Conservation (phyloP, 1,140 invertebrate species). For the Cydia splendana region DNA sequence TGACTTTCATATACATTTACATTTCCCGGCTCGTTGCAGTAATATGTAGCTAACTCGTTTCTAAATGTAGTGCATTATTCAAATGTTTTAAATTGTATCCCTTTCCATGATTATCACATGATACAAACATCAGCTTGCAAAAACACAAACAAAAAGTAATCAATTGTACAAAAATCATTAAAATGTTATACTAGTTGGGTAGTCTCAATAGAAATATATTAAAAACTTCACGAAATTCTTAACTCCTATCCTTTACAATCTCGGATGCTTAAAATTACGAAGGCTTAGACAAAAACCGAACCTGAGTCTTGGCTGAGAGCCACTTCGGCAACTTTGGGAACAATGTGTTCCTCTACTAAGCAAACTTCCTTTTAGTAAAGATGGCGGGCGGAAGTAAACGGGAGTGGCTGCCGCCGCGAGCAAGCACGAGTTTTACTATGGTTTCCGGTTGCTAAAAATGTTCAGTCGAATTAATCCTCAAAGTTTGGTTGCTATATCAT, state of each 20-base stretch:
- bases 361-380: constrained; percentile 40
- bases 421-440: constrained; percentile 38
- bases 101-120: no score
- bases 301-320: constrained; percentile 41
- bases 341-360: constrained; percentile 40
- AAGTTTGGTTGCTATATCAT: not conserved
- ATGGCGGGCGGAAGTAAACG: constrained; percentile 41
- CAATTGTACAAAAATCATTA: no score
- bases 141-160: not conserved
- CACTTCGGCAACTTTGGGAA: constrained; percentile 38
- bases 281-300: constrained; percentile 34
- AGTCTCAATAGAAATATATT: not conserved
- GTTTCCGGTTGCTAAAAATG: constrained; percentile 35
- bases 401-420: constrained; percentile 31
- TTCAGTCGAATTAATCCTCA: not conserved
- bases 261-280: constrained; percentile 7
- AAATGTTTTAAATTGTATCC: no score
- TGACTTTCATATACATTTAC: no score
- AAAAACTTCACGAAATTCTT: not conserved
- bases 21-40: no score
- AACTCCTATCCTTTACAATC: constrained; percentile 4
- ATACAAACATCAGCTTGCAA: not conserved
- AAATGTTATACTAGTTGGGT: no score
- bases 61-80: no score
- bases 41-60: no score